phyloP scores from a whole-genome alignment of 2,797 vertebrate genomes.

The Loris lydekkerianus region DNA sequence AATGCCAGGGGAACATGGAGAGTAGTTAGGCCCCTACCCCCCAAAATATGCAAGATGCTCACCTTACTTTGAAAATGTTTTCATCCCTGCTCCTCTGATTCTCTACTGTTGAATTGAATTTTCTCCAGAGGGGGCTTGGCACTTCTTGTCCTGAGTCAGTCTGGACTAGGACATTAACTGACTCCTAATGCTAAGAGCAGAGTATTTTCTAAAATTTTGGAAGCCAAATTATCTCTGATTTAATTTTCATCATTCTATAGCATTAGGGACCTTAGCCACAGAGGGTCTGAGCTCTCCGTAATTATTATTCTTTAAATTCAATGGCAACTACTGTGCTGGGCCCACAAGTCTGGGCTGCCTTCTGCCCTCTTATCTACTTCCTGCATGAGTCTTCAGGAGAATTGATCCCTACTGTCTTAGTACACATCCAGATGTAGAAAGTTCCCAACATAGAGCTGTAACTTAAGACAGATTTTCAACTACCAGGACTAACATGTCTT shows the following conservation, averaged over 20 bases:
- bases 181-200: neutral
- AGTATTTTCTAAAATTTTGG: neutral
- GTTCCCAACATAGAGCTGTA: neutral
- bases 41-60: neutral
- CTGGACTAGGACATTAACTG: neutral
- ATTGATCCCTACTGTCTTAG: neutral
- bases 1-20: neutral
- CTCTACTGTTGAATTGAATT: neutral
- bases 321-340: neutral
- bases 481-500: neutral
- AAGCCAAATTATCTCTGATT: neutral
- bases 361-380: neutral
- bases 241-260: constrained; percentile 17
- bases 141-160: neutral
- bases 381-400: neutral
- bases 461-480: neutral
- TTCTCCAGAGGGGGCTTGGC: neutral
- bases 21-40: neutral
- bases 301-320: constrained; percentile 29
- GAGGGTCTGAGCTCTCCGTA: neutral
- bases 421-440: neutral
- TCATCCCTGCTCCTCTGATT: neutral
- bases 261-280: neutral
- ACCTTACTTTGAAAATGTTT: neutral
- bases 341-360: neutral